Conservation (phyloP, 2,797 vertebrate genomes). For the Micromesistius poutassou region DNA sequence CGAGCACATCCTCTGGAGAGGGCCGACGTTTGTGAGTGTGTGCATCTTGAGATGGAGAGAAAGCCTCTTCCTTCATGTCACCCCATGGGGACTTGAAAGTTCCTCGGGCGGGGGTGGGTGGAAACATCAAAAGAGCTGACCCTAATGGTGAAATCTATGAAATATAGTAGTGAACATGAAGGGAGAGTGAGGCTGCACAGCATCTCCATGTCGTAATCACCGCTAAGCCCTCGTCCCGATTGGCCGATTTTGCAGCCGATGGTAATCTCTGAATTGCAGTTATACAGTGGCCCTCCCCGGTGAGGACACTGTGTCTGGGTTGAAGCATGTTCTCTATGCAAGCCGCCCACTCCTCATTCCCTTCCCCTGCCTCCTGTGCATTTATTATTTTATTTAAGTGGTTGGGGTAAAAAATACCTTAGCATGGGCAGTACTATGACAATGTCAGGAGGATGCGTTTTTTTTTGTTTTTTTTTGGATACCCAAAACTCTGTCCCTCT, state of each 20-base stretch:
- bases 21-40: slow-evolving; percentile 44
- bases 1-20: slow-evolving; percentile 30
- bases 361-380: background rate
- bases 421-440: background rate
- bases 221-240: background rate
- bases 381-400: background rate
- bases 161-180: slow-evolving; percentile 37
- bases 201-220: slow-evolving; percentile 40
- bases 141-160: slow-evolving; percentile 42
- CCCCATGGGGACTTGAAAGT: slow-evolving; percentile 34
- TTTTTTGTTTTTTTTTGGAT: too few relatives aligned
- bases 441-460: background rate
- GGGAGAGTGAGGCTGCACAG: slow-evolving; percentile 33
- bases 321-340: background rate
- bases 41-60: slow-evolving; percentile 51
- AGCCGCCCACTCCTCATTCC: background rate
- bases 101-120: slow-evolving; percentile 47
- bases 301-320: background rate
- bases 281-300: background rate
- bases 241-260: background rate
- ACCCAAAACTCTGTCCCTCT: too few relatives aligned
- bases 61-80: slow-evolving; percentile 55
- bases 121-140: slow-evolving; percentile 41
- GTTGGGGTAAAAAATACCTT: background rate
- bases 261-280: background rate